Conservation (phyloP, 2,888 invertebrate species). For the Phorcus lineatus region DNA sequence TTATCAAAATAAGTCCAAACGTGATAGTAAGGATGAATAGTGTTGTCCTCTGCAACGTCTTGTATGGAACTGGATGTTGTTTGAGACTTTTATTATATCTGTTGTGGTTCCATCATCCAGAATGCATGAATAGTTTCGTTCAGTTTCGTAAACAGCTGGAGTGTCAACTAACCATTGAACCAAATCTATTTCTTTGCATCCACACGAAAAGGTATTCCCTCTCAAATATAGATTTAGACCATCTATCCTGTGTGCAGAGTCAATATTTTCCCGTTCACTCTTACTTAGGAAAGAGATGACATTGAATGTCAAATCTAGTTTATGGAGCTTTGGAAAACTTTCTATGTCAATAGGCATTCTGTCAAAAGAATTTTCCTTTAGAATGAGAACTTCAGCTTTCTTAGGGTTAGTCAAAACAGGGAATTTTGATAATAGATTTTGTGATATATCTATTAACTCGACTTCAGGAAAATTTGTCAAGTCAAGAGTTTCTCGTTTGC, state of each 20-base stretch:
- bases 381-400: background rate
- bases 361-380: background rate
- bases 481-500: background rate
- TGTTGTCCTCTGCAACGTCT: background rate
- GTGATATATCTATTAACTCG: background rate
- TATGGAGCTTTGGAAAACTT: background rate
- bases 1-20: background rate
- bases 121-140: background rate
- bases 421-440: background rate
- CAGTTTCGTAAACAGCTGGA: background rate
- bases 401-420: background rate
- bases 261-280: background rate
- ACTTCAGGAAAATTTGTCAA: background rate
- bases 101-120: background rate
- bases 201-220: background rate
- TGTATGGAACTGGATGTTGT: background rate
- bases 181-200: background rate
- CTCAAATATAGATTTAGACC: background rate
- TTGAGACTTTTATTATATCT: background rate
- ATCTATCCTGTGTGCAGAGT: background rate
- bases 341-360: background rate
- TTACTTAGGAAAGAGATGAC: background rate
- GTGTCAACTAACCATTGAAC: background rate
- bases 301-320: background rate
- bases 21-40: background rate